Evolutionary conservation across 2,888 invertebrate genomes (phyloP).

Genomic region (Toxonevra muliebris): DNA sequence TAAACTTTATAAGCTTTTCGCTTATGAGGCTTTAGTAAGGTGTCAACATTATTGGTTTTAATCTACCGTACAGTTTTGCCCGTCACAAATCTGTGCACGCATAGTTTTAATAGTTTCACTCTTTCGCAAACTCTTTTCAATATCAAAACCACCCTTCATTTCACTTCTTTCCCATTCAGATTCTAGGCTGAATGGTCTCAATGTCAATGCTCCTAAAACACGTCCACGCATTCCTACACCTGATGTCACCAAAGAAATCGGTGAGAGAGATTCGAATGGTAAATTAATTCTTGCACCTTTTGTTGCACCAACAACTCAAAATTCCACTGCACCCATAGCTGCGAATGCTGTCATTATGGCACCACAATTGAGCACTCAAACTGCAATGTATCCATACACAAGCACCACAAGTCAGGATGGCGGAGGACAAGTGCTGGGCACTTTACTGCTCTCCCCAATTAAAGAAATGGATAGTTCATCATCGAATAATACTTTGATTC

Average conservation of each 20-base stretch:
- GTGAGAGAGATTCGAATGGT: slow-evolving; percentile 72
- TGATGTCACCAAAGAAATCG: slow-evolving; percentile 83
- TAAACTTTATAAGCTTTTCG: too few species aligned
- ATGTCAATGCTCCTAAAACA: slow-evolving; percentile 68
- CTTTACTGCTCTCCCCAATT: slow-evolving; percentile 81
- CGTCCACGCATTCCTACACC: slow-evolving; percentile 90
- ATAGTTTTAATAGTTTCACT: slow-evolving; percentile 25
- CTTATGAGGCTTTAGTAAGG: too few species aligned
- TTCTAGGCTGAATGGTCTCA: slow-evolving; percentile 73
- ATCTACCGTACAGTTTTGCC: background rate
- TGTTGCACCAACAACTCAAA: slow-evolving; percentile 46
- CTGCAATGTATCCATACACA: slow-evolving; percentile 64
- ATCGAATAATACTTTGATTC: slow-evolving; percentile 77
- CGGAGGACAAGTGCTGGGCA: slow-evolving; percentile 75
- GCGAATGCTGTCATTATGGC: slow-evolving; percentile 73
- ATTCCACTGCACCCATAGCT: slow-evolving; percentile 66
- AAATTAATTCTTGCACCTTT: slow-evolving; percentile 60
- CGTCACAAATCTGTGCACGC: slow-evolving; percentile 16
- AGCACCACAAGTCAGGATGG: slow-evolving; percentile 66
- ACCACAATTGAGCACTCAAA: slow-evolving; percentile 70
- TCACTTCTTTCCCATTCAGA: slow-evolving; percentile 62
- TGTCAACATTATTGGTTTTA: too few species aligned
- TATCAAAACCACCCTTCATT: too few species aligned
- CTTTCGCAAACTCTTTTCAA: slow-evolving; percentile 14
- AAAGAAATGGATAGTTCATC: slow-evolving; percentile 83